Percentiles rank a stretch among this genome's conserved stretches.
phyloP scores from a whole-genome alignment of 2,888 invertebrate genomes.

The Eueremaeus valkanovi region DNA sequence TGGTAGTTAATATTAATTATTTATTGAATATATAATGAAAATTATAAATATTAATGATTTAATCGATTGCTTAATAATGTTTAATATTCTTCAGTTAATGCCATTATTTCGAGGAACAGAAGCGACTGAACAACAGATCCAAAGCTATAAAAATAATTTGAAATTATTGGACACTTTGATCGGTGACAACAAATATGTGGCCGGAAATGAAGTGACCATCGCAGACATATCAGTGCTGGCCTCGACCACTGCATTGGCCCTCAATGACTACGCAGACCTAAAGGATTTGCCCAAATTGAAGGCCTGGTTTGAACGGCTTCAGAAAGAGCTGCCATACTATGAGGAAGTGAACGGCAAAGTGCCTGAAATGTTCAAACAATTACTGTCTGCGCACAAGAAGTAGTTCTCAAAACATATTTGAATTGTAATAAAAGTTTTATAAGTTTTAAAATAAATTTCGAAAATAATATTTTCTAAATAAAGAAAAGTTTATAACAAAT shows the following conservation, averaged over 20 bases:
- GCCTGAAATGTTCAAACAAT: background rate
- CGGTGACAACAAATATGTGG: background rate
- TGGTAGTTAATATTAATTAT: background rate
- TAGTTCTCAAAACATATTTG: no score
- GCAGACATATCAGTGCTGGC: conserved; percentile 30
- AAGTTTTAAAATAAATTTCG: no score
- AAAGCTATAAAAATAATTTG: background rate
- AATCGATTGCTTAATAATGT: no score
- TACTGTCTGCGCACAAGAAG: background rate
- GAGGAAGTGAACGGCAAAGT: conserved; percentile 30
- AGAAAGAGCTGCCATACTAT: conserved; percentile 19
- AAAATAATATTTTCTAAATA: no score
- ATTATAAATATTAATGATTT: background rate
- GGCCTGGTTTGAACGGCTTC: conserved; percentile 7
- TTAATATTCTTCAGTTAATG: background rate
- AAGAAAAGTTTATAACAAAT: no score
- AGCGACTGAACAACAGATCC: background rate
- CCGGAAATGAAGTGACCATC: conserved; percentile 2
- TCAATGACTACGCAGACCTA: conserved; percentile 2
- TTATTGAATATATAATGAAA: background rate
- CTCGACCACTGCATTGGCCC: background rate
- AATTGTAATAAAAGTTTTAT: no score
- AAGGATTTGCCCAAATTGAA: conserved; percentile 9
- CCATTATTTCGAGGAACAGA: background rate
- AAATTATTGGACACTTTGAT: background rate